Percentiles rank a stretch among this genome's conserved stretches.
phyloP scores from a whole-genome alignment of 1,140 invertebrate species.

The Diorhabda sublineata region DNA sequence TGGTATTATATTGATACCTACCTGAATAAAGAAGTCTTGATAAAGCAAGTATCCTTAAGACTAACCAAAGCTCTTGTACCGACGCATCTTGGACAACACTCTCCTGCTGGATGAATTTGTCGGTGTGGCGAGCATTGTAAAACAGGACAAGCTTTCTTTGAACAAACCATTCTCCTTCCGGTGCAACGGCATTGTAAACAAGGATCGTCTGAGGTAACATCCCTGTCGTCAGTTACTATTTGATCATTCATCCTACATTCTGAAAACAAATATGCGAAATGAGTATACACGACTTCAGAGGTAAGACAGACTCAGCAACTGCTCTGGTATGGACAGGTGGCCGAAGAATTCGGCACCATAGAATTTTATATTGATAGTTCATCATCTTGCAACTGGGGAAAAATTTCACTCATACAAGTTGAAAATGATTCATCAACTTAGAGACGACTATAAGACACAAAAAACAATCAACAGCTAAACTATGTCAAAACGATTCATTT shows the following conservation, averaged over 20 bases:
- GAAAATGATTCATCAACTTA: no score
- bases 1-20: neutral
- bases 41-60: slow-evolving; percentile 59
- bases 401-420: no score
- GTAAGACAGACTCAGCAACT: no score
- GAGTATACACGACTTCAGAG: neutral
- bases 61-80: slow-evolving; percentile 43
- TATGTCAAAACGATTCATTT: no score
- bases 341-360: no score
- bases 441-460: no score
- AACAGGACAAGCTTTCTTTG: slow-evolving; percentile 79
- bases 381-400: no score
- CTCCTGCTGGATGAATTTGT: slow-evolving; percentile 62
- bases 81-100: slow-evolving; percentile 81
- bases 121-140: slow-evolving; percentile 68
- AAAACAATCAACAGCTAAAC: no score
- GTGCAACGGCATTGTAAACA: slow-evolving; percentile 82
- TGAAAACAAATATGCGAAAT: slow-evolving; percentile 39
- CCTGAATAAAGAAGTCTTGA: slow-evolving; percentile 53
- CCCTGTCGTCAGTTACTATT: slow-evolving; percentile 64
- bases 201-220: slow-evolving; percentile 74
- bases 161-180: slow-evolving; percentile 69
- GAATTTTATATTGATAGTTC: no score
- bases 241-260: slow-evolving; percentile 74
- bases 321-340: no score